A percentile compares a stretch with the other conserved stretches of the same genome.
Conservation (phyloP, 1,140 invertebrate genomes). For the Caenorhabditis elegans region DNA sequence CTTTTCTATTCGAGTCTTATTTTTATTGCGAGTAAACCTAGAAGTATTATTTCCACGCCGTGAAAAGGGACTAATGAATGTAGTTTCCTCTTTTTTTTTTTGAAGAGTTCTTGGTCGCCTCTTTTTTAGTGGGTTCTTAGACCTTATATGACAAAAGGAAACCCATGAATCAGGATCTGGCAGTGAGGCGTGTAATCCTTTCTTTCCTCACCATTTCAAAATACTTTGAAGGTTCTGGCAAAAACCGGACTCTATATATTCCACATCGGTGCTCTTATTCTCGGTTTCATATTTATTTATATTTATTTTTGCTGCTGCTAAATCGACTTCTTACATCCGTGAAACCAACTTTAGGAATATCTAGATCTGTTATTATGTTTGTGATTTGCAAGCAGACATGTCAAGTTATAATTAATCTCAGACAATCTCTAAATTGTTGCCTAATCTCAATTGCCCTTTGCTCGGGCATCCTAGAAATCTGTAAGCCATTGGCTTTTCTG, state of each 20-base stretch:
- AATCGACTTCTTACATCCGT: too few species aligned
- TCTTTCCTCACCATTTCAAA: slow-evolving; percentile 25
- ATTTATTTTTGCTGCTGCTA: too few species aligned
- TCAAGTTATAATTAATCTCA: too few species aligned
- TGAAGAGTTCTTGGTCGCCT: too few species aligned
- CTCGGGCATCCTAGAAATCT: too few species aligned
- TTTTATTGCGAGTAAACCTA: not conserved
- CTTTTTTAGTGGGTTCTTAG: too few species aligned
- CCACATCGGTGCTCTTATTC: not conserved
- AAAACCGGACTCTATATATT: not conserved
- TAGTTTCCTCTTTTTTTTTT: not conserved
- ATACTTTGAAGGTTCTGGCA: slow-evolving; percentile 4
- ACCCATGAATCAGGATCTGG: not conserved
- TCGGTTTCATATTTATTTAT: not conserved
- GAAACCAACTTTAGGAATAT: too few species aligned
- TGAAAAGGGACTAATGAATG: not conserved
- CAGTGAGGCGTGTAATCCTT: slow-evolving; percentile 31
- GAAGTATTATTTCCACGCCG: not conserved
- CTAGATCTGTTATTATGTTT: too few species aligned
- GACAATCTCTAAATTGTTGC: too few species aligned
- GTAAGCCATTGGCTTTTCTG: not conserved
- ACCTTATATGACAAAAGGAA: not conserved
- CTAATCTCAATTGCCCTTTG: too few species aligned
- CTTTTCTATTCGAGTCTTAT: not conserved
- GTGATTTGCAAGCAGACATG: too few species aligned